Conservation (phyloP, 2,888 invertebrate species). For the Caenorhabditis afra region DNA sequence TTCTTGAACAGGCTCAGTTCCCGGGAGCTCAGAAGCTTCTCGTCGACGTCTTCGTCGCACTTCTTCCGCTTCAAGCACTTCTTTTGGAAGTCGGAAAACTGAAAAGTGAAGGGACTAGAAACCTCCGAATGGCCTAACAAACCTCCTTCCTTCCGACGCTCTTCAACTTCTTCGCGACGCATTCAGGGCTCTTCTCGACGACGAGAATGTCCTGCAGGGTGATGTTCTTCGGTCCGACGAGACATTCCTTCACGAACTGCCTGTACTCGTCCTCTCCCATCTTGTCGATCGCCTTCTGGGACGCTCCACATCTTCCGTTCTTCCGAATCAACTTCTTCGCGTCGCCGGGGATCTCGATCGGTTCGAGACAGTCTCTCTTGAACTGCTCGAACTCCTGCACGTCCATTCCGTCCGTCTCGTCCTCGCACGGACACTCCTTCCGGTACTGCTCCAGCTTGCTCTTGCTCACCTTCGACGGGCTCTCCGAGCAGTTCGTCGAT, state of each 20-base stretch:
- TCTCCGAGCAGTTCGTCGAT: slow-evolving; percentile 18
- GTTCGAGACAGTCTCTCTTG: slow-evolving; percentile 35
- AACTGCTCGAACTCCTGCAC: slow-evolving; percentile 17
- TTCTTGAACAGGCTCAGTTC: slow-evolving; percentile 19
- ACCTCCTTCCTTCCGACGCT: slow-evolving; percentile 18
- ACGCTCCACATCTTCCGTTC: slow-evolving; percentile 26
- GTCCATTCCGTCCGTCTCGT: slow-evolving; percentile 28
- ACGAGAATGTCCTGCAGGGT: slow-evolving; percentile 33
- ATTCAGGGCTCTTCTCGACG: slow-evolving; percentile 7
- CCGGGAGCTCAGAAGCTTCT: neutral
- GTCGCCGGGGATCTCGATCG: slow-evolving; percentile 23
- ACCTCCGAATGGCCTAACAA: neutral
- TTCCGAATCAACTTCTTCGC: slow-evolving; percentile 13
- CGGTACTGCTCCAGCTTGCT: slow-evolving; percentile 13
- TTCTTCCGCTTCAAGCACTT: slow-evolving; percentile 9
- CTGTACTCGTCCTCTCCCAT: slow-evolving; percentile 32
- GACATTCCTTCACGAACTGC: slow-evolving; percentile 35
- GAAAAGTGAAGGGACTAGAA: neutral
- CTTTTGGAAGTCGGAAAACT: slow-evolving; percentile 31
- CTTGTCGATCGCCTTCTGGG: slow-evolving; percentile 4
- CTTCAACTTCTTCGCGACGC: neutral
- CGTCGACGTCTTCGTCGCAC: slow-evolving; percentile 28
- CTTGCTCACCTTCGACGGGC: slow-evolving; percentile 18
- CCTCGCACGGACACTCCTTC: slow-evolving; percentile 48
- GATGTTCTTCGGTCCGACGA: slow-evolving; percentile 18